A percentile compares a stretch with the other conserved stretches of the same genome.
These are phyloP conservation scores for Tautogolabrus adspersus DNA, from an alignment of 2,113 vertebrate genomes.

Conservation along the genomic window DNA sequence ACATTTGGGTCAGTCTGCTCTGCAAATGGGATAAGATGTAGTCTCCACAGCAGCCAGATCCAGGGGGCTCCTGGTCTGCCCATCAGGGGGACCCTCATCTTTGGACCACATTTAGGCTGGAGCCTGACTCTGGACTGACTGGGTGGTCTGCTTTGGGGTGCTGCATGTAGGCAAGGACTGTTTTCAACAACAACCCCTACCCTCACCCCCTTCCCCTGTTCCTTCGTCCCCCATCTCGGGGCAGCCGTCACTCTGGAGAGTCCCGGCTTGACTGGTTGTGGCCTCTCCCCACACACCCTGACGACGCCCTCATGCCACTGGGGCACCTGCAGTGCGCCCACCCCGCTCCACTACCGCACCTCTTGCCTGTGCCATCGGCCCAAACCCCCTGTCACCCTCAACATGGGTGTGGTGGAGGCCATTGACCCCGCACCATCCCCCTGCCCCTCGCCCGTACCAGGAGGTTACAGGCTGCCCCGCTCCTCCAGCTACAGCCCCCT, in stretches of 20 bases:
- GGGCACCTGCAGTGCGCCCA: conserved; percentile 74
- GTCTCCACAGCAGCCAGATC: conserved; percentile 77
- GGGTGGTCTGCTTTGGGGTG: conserved; percentile 68
- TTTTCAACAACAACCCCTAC: conserved; percentile 67
- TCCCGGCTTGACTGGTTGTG: conserved; percentile 81
- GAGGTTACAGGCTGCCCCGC: conserved; percentile 83
- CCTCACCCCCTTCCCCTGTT: conserved; percentile 64
- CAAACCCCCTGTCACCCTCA: conserved; percentile 73
- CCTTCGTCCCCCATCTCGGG: conserved; percentile 65
- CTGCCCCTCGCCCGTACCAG: conserved; percentile 82
- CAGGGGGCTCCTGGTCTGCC: conserved; percentile 83
- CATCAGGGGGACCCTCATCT: conserved; percentile 66
- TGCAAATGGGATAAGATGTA: conserved; percentile 85
- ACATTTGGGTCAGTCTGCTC: conserved; percentile 78
- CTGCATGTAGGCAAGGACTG: conserved; percentile 79
- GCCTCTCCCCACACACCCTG: conserved; percentile 82
- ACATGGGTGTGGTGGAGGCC: conserved; percentile 86
- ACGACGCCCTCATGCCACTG: conserved; percentile 85
- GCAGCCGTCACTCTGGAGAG: conserved; percentile 85
- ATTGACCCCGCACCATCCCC: conserved; percentile 77
- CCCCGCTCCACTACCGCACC: conserved; percentile 79
- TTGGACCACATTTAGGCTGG: conserved; percentile 67
- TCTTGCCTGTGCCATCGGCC: conserved; percentile 82
- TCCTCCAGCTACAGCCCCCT: conserved; percentile 86
- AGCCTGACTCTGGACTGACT: conserved; percentile 71